These are phyloP conservation scores for Uropetala carovei DNA, from an alignment of 2,888 invertebrate genomes.

Conservation along the genomic window DNA sequence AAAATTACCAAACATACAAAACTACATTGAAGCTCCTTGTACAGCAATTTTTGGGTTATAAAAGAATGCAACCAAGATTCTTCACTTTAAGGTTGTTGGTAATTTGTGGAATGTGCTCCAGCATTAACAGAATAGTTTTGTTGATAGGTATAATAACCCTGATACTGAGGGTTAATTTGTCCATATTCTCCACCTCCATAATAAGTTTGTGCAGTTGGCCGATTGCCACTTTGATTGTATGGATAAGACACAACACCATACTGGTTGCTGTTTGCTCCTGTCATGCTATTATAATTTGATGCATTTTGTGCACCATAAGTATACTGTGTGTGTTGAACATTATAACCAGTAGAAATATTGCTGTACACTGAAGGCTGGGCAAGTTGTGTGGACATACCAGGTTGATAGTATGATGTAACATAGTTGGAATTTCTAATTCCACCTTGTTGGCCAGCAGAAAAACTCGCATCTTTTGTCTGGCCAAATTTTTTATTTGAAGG, in stretches of 20 bases:
- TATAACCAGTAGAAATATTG: neutral
- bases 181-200: neutral
- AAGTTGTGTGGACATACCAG: neutral
- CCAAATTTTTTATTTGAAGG: neutral
- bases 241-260: neutral
- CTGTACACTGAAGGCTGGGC: neutral
- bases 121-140: neutral
- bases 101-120: conserved; percentile 14
- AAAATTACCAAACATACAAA: neutral
- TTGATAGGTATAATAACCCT: neutral
- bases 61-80: neutral
- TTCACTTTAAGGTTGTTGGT: neutral
- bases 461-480: neutral
- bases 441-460: neutral
- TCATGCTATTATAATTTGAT: neutral
- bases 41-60: too few species aligned
- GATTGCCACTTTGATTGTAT: neutral
- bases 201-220: neutral
- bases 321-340: neutral
- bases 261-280: neutral
- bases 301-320: neutral
- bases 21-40: neutral
- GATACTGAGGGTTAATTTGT: neutral
- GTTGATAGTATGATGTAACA: neutral
- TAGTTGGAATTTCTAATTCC: neutral